Evolutionary conservation across 2,113 vertebrate genomes (phyloP), one percentile per base, ranked within the genome.

Genomic region (Cyanoramphus novaezelandiae): DNA sequence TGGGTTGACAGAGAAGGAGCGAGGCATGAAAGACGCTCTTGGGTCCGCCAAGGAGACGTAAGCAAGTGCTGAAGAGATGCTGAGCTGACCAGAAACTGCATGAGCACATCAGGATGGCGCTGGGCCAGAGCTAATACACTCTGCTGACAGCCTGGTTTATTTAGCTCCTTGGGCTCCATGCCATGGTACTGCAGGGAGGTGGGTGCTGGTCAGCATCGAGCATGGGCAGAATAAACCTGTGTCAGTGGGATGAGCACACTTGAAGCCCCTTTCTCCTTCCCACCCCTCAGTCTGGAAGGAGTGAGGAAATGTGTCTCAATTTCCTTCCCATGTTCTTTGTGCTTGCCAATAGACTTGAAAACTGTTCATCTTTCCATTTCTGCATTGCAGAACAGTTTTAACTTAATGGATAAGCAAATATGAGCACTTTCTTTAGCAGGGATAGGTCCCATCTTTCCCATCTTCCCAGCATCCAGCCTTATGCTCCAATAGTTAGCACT

Each of bases 41-140:
- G 91, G 83, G 83, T 70, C 37, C 7, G 33, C 80, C 35, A 39
- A 75, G 60, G 72, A 86, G 79, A 57, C 0, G 1, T 0, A 1
- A 84, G 65, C 55, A 47, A 80, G 59, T 0, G 0, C 79, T 87
- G 82, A 60, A 0, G 3, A 80, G 90, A 70, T 49, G 85, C 92
- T 95, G 95, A 90, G 80, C 82, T 92, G 71, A 68, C 89, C 86
- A 91, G 74, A 81, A 92, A 86, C 27, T 2, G 6, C 77, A 88
- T 95, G 91, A 91, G 77, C 89, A 76, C 89, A 76, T 57, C 76
- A 60, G 69, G 84, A 72, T 92, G 89, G 95, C 52, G 0, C 4
- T 44, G 47, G 50, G 93, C 91, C 93, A 92, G 83, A 41, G 74
- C 57, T 84, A 33, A 79, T n/a, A 23, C 1, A 2, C 69, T 5